Conservation (phyloP, 2,888 invertebrate genomes). For the Cryptocephalus moraei region DNA sequence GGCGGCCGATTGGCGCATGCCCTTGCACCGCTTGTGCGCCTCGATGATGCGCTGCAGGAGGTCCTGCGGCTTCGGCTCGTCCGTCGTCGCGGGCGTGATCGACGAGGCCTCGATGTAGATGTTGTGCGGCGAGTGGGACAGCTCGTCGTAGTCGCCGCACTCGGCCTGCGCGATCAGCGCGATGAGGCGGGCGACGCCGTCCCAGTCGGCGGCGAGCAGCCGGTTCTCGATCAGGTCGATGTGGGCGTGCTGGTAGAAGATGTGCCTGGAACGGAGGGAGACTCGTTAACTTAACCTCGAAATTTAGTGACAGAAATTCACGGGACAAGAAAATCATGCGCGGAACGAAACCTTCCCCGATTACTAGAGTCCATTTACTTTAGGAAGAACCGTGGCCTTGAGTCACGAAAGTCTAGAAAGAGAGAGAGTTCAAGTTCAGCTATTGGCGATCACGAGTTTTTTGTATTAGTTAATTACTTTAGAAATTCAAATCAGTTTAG, state of each 20-base stretch:
- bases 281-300: no score
- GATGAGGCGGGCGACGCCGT: constrained; percentile 57
- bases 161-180: constrained; percentile 73
- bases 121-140: constrained; percentile 47
- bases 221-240: constrained; percentile 65
- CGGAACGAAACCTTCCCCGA: no score
- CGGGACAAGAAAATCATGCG: no score
- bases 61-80: constrained; percentile 48
- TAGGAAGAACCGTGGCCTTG: no score
- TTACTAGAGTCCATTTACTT: no score
- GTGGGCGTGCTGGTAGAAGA: constrained; percentile 77
- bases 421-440: no score
- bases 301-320: no score
- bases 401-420: no score
- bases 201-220: constrained; percentile 58
- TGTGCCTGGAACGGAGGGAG: constrained; percentile 45
- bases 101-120: constrained; percentile 54
- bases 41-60: constrained; percentile 52
- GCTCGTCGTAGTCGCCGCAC: constrained; percentile 54
- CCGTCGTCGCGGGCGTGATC: constrained; percentile 48
- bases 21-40: constrained; percentile 45
- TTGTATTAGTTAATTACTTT: no score
- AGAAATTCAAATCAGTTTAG: no score
- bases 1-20: constrained; percentile 64
- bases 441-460: no score